Base-by-base conservation (phyloP, 2,888 invertebrate species). In the Orgyia antiqua region DNA sequence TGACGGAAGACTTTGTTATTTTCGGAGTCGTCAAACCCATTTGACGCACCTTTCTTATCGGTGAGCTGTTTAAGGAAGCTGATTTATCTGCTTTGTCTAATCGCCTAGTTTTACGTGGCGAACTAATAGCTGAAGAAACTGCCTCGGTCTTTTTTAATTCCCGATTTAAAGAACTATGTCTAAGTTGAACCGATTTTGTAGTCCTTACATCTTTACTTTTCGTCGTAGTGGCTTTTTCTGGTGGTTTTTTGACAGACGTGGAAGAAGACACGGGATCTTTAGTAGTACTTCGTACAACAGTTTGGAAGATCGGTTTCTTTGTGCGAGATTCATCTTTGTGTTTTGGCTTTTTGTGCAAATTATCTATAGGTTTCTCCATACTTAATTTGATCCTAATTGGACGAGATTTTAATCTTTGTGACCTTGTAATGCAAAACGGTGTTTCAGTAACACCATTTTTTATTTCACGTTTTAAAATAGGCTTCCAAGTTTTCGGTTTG, bases 1-100 rank as follows among this genome's bases (percentile, higher is more conserved):
- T 73, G 0, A 83, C 72, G 4, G 52, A 52, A 1, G 50, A 45
- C 8, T 52, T 52, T 0, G 65, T 62, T 9, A 70, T 29, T 45
- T 80, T 78, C 0, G 73, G 67, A 0, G 64, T 65, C 1, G 78
- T 63, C 0, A 73, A 51, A 1, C 82, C 78, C 5, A 84, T 60
- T 42, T 87, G 86, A 10, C 87, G 63, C 0, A 86, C 83, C 47
- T 87, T 87, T 3, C 87, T 69, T 23, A 84, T 86, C 0, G 87
- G 87, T 1, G 87, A 87, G 25, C 80, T 86, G 44, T 87, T 87
- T 1, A 87, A 42, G 0, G 83, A 84, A 0, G 83, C 80, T 0
- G 86, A 76, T 36, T 83, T 83, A 9, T 84, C 84, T 1, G 71
- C 65, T 36, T 87, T 87, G 42, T 87, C 87, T 47, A 87, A 65